Base-by-base conservation (phyloP, 2,888 invertebrate genomes). In the Ecdyonurus torrentis region DNA sequence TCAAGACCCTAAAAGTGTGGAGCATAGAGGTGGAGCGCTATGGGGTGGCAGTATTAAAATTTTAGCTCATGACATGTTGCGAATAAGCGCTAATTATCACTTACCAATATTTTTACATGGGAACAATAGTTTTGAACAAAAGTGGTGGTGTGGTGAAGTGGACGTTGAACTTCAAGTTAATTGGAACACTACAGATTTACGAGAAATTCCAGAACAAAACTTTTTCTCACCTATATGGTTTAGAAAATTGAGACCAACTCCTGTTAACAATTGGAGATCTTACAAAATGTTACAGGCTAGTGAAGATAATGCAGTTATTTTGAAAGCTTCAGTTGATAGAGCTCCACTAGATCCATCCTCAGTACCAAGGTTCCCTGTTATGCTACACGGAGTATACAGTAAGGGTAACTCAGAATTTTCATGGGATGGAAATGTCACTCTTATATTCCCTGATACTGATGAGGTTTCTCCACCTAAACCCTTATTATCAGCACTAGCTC, bases 21-120 rank as follows among this genome's bases (percentile, higher is more conserved):
- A 50, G 23, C 52, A 61, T 23, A n/a, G 60, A 1, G 52, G 59
- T 19, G 63, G 63, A 18, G 59, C 59, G 15, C n/a, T 25, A 18
- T 63, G 63, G 63, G 23, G 37, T 15, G 63, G 63, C 23, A 59
- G 25, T 7, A 19, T 63, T 50, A 37, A 59, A 2, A 18, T 25
- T 55, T 23, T 18, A 18, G 10, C 63, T 23, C 20, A 23, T n/a
- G 19, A 7, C 18, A 20, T 37, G 37, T 25, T 59, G 19, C 25
- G 53, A 23, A 52, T 66, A 20, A 15, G 55, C 1, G 63, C 62
- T 20, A 58, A 58, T 63, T 66, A 63, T 50, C 53, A 63, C n/a
- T 62, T 64, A 52, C 63, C 63, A 19, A 7, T 50, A 2, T 63
- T 61, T 52, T 7, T 61, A 18, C 61, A 61, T 22, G 55, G 18